Evolutionary conservation across 2,797 vertebrate species (phyloP), one percentile per base, ranked within the genome.

Genomic region (Esox masquinongy): DNA sequence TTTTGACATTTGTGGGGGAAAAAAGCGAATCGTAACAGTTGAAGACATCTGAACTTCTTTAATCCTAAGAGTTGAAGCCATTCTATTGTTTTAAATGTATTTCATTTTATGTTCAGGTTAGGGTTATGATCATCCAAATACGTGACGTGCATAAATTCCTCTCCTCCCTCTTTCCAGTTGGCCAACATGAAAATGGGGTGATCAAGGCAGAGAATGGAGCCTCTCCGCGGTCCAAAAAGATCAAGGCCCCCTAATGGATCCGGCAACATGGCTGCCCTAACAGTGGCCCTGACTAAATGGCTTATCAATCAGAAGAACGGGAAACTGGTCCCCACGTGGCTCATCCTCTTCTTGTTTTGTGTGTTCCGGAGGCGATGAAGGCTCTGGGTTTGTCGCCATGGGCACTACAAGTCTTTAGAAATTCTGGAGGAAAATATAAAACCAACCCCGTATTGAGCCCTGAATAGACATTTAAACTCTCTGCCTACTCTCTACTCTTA

Each of bases 131-230:
- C 17, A 22, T 6, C 19, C 22, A 24, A 8, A 7, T 7, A 16
- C 11, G n/a, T 63, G 24, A 47, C 66, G 17, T 34, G 39, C 16
- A 17, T 72, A 1, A 19, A 72, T n/a, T 73, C 50, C 11, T 12
- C 50, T 36, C 50, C 29, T 74, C 39, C 73, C 67, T 77, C 43
- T n/a, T 49, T 26, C 31, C 4, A 92, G 90, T 93, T 88, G 96
- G 96, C 75, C 95, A 97, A 85, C 95, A 98, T 75, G 97, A 99
- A 94, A 99, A 98, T 0, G 97, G 97, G 77, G 87, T 97, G 19
- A 91, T 98, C 73, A 99, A 97, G 89, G 94, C 95, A 0, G 98
- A 99, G 92, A 98, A 98, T 0, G 97, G 97, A 82, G 94, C 96
- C 70, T 98, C 96, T 2, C 96, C 95, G 4, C 94, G 97, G 84